These are phyloP conservation scores for Otus scops DNA, from an alignment of 2,797 vertebrate genomes.

Conservation along the genomic window DNA sequence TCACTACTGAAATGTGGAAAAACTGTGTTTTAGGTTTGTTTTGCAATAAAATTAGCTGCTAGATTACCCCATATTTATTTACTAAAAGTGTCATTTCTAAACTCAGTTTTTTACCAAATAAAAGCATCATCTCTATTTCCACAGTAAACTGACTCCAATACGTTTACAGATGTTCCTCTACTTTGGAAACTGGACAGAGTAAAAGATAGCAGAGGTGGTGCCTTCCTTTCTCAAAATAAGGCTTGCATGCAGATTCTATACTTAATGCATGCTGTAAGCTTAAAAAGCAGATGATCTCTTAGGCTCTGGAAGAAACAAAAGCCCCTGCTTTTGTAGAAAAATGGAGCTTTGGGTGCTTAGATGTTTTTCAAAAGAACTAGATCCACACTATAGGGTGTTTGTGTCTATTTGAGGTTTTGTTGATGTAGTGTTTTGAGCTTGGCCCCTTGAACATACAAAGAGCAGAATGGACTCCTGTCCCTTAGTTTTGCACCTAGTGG, in stretches of 20 bases:
- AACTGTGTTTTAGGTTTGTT: neutral
- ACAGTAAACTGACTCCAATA: neutral
- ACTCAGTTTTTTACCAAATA: neutral
- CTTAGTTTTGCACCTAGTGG: neutral
- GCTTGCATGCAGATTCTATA: neutral
- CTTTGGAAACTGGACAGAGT: neutral
- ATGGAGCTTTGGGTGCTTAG: neutral
- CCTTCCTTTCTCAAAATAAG: neutral
- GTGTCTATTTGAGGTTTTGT: neutral
- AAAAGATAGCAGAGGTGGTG: neutral
- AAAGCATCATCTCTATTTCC: neutral
- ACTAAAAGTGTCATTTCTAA: neutral
- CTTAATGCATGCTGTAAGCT: neutral
- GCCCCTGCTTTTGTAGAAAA: neutral
- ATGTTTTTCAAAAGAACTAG: neutral
- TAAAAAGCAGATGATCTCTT: neutral
- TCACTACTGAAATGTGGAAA: neutral
- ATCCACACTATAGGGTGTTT: neutral
- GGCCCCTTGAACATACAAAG: neutral
- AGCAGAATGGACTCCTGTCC: neutral
- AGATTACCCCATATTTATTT: neutral
- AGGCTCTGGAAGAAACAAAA: neutral
- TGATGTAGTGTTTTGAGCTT: neutral
- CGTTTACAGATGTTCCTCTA: neutral
- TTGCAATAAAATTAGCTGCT: neutral